Conservation (phyloP, 2,888 invertebrate species). For the Slavum lentiscoides region DNA sequence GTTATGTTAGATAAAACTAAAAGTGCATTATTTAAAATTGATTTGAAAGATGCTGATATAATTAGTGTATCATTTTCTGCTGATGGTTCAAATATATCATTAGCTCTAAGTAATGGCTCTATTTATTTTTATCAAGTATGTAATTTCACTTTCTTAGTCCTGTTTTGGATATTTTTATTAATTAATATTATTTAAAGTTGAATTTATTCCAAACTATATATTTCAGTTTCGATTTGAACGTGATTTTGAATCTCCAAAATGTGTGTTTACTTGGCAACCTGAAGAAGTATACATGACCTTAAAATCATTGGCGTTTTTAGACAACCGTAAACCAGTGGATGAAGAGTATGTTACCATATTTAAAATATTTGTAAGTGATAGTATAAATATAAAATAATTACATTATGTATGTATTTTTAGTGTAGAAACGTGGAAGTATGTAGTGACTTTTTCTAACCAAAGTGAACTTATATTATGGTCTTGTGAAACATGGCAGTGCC, state of each 20-base stretch:
- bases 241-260: not conserved
- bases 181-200: not conserved
- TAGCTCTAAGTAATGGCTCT: constrained; percentile 83
- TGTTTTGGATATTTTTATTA: not conserved
- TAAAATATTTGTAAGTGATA: too few relatives aligned
- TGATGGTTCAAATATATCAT: constrained; percentile 91
- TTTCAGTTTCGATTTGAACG: constrained; percentile 33
- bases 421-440: constrained; percentile 91
- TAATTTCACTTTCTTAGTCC: not conserved
- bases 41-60: constrained; percentile 68
- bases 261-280: constrained; percentile 35
- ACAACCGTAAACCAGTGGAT: constrained; percentile 31
- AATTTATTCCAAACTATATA: constrained; percentile 4
- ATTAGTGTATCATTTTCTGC: constrained; percentile 89
- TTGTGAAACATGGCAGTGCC: constrained; percentile 90
- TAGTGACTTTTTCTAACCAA: constrained; percentile 85
- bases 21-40: constrained; percentile 61
- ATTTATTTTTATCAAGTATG: constrained; percentile 88
- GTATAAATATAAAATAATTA: not conserved
- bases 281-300: constrained; percentile 14
- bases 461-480: constrained; percentile 94
- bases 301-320: constrained; percentile 36
- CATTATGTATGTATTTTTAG: constrained; percentile 59
- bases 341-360: constrained; percentile 48
- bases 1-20: not conserved